Conservation (phyloP, 2,113 vertebrate species). For the Crypturellus undulatus region DNA sequence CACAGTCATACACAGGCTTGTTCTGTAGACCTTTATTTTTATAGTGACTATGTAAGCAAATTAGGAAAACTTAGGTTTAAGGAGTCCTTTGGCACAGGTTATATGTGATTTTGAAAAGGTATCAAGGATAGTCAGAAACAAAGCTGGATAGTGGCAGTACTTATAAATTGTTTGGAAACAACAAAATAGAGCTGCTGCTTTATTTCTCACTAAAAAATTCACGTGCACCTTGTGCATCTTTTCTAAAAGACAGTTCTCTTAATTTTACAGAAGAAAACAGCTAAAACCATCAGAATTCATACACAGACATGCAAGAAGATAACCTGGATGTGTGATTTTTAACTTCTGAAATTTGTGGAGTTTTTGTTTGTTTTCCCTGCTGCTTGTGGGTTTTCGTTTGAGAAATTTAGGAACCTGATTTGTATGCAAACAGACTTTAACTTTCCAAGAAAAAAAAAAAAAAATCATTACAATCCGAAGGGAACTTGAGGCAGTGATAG, state of each 20-base stretch:
- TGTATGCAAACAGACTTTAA: background rate
- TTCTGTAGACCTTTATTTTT: background rate
- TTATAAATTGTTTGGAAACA: background rate
- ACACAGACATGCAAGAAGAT: background rate
- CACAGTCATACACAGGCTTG: too few species aligned
- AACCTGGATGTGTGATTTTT: background rate
- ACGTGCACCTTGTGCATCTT: background rate
- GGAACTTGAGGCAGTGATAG: background rate
- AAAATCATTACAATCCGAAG: background rate
- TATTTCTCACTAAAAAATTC: background rate
- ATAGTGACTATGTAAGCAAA: background rate
- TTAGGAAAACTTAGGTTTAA: background rate
- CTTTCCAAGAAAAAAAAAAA: background rate
- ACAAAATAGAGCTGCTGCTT: background rate
- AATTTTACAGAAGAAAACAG: background rate
- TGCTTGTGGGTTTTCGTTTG: background rate
- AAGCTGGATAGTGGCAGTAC: background rate
- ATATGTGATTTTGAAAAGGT: background rate
- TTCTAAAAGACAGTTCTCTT: background rate
- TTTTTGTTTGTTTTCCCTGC: background rate
- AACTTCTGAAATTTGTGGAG: background rate
- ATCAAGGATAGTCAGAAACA: fast-evolving
- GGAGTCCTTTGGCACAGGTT: background rate
- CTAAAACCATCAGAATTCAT: background rate
- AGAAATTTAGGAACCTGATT: background rate